phyloP scores from a whole-genome alignment of 2,113 vertebrate genomes.

The Ptychochromis oligacanthus region DNA sequence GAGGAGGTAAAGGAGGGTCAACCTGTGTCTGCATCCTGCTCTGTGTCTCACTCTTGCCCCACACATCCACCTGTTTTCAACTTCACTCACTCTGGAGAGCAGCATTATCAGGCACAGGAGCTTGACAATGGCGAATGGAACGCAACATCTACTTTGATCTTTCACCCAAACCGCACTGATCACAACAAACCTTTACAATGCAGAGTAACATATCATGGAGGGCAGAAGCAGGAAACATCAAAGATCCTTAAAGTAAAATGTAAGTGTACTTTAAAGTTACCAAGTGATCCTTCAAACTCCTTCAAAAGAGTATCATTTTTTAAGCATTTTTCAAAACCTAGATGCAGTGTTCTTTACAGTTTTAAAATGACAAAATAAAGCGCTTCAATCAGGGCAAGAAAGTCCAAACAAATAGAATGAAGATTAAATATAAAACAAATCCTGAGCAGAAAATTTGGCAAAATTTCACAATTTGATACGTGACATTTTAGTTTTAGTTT shows the following conservation, averaged over 20 bases:
- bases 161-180: constrained; percentile 50
- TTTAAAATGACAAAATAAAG: neutral
- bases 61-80: constrained; percentile 60
- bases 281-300: too few relatives aligned
- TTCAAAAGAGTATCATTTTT: neutral
- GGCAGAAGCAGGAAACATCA: neutral
- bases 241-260: constrained; percentile 64
- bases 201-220: constrained; percentile 41
- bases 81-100: constrained; percentile 68
- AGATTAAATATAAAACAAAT: neutral
- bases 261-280: too few relatives aligned
- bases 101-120: neutral
- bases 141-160: constrained; percentile 63
- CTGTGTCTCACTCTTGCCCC: constrained; percentile 70
- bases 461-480: neutral
- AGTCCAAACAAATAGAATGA: neutral
- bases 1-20: constrained; percentile 28
- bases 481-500: neutral
- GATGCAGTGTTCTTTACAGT: neutral
- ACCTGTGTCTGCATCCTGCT: constrained; percentile 56
- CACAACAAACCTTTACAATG: constrained; percentile 65
- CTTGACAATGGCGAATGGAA: constrained; percentile 53
- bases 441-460: neutral
- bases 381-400: too few relatives aligned
- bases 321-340: too few relatives aligned